A percentile compares a stretch with the other conserved stretches of the same genome.
These are phyloP conservation scores for Archilochus colubris DNA, from an alignment of 2,113 vertebrate species.

Conservation along the genomic window DNA sequence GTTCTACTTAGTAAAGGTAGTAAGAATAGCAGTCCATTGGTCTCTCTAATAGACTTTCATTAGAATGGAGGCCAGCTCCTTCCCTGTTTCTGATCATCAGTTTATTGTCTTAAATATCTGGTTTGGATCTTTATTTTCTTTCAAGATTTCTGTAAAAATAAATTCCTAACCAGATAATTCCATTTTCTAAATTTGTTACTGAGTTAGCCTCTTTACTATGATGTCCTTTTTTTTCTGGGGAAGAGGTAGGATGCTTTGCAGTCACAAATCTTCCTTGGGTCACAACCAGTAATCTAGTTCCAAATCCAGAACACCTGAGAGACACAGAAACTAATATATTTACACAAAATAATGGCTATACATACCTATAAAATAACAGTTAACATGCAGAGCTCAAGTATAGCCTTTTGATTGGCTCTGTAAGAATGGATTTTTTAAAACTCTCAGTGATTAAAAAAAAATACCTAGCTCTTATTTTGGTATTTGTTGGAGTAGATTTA, in stretches of 20 bases:
- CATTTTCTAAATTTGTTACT: not conserved
- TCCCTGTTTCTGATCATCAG: not conserved
- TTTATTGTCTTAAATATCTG: not conserved
- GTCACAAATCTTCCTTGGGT: not conserved
- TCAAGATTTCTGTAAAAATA: not conserved
- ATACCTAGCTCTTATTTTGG: not conserved
- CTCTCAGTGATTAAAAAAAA: not conserved
- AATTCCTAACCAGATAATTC: not conserved
- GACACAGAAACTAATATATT: not conserved
- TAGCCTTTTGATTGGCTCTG: not conserved
- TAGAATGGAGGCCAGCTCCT: slow-evolving; percentile 1
- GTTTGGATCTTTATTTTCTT: not conserved
- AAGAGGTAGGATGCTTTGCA: not conserved
- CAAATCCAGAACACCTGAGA: not conserved
- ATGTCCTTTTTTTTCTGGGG: not conserved
- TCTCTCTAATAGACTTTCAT: not conserved
- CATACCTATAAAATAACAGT: not conserved
- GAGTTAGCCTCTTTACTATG: not conserved
- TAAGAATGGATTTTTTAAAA: not conserved
- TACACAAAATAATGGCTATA: not conserved
- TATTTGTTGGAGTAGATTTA: not conserved
- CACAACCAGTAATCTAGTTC: not conserved
- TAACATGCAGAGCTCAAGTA: not conserved
- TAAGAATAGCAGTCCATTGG: not conserved
- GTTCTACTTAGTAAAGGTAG: slow-evolving; percentile 45